Evolutionary conservation across 2,113 vertebrate species (phyloP).

Genomic region (Saccopteryx bilineata): DNA sequence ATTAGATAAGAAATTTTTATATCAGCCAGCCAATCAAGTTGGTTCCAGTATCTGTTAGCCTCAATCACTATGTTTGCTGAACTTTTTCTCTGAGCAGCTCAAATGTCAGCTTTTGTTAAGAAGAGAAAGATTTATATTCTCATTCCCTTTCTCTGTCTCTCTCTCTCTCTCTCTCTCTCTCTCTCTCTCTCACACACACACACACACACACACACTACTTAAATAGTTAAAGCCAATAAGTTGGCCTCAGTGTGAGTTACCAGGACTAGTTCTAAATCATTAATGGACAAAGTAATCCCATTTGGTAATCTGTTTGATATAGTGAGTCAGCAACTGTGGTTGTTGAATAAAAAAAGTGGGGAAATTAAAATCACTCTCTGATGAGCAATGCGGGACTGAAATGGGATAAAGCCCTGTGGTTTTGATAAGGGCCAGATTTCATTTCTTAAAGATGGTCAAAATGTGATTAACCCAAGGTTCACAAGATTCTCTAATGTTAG

Average conservation of each 20-base stretch:
- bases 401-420: not conserved
- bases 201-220: not conserved
- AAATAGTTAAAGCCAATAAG: not conserved
- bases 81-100: constrained; percentile 20
- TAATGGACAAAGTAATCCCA: not conserved
- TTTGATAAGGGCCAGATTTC: not conserved
- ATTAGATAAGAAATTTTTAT: constrained; percentile 43
- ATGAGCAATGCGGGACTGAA: not conserved
- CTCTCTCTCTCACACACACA: not conserved
- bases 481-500: constrained; percentile 1
- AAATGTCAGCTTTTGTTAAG: constrained; percentile 39
- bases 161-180: not conserved
- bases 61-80: not conserved
- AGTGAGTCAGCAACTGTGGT: not conserved
- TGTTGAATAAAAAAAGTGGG: not conserved
- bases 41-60: not conserved
- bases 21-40: not conserved
- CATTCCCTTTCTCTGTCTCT: not conserved
- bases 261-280: constrained; percentile 34
- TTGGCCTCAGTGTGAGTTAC: not conserved
- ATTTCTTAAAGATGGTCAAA: not conserved
- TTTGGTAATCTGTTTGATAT: not conserved
- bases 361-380: not conserved
- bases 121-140: not conserved
- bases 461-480: not conserved